Evolutionary conservation across 2,888 invertebrate genomes (phyloP), one percentile per base, ranked within the genome.

Genomic region (Nemurella pictetii): DNA sequence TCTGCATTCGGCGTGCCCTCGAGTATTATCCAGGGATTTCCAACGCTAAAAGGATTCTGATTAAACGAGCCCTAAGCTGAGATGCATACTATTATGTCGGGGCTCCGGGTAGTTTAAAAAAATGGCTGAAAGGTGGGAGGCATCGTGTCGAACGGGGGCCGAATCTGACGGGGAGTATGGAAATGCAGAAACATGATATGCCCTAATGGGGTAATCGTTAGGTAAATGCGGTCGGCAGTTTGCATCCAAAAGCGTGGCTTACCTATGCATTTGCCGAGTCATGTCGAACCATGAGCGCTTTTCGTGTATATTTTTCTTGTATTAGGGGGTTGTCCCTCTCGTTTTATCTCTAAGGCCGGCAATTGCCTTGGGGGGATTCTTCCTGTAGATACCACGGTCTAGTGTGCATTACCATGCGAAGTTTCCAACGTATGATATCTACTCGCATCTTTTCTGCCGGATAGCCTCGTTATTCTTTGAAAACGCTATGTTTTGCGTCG

Each of bases 21-120:
- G 9, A 75, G 28, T 75, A 75, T 75, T 75, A 75, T 75, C 75
- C 75, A 75, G 75, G 26, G 75, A 75, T 75, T 73, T 75, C 27
- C 75, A 27, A 3, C 9, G 75, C 75, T 75, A 75, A 75, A 75
- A 75, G 75, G 75, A 27, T 75, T 75, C 26, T 75, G 75, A 28
- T 75, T 75, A 75, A 75, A 27, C 28, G 75, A 25, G 26, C 75
- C 75, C 75, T 55, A 55, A 55, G 55, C 55, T 55, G 55, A 12
- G 20, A 55, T 55, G 55, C 55, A 55, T 55, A 55, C 55, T 55
- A 20, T 55, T 55, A 55, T 55, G 55, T 55, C 15, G 20, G 55
- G 55, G 55, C 20, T 55, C 15, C 9, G 55, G 55, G 55, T 55
- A 55, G 55, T 55, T 55, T 55, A 20, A 20, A 20, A 55, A 20